Evolutionary conservation across 2,888 invertebrate genomes (phyloP), one percentile per base, ranked within the genome.

Genomic region (Clepsis dumicolana): DNA sequence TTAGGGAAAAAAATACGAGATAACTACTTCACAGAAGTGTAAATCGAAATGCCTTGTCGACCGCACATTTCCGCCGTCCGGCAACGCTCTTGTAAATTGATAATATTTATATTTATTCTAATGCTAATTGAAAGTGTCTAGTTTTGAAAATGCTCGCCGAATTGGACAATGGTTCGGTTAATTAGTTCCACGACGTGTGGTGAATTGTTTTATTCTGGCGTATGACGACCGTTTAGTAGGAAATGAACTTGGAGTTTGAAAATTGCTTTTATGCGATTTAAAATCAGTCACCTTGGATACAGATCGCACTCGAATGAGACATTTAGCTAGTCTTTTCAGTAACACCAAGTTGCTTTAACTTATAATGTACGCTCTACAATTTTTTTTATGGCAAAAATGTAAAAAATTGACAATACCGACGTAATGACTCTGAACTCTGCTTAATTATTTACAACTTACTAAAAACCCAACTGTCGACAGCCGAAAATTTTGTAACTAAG

Each of bases 101-200:
- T n/a, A n/a, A 25, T 24, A 27, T 56, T 25, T 25, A 25, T 56
- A 56, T 63, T 68, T 68, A 68, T 64, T 68, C 59, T 41, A 59
- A 68, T 68, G 68, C 52, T 68, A 68, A 68, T 68, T 50, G 41
- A 50, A 59, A 52, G 52, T 63, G 63, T 25, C 52, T 14, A 24
- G 57, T 59, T 68, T 63, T 59, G n/a, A 48, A 53, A 64, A 59
- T 59, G 27, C 41, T 38, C 25, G 25, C 18, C 21, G 14, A 38
- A 67, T 21, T 48, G 18, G 35, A 50, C 62, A 50, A 29, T 54
- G 16, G 25, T 52, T 38, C 16, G 16, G 52, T n/a, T 41, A 59
- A 64, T 64, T 68, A 4, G 63, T 53, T 32, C 44, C 59, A 68
- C 41, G 29, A 27, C 8, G 57, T 41, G 50, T 24, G 54, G 44